Evolutionary conservation across 2,797 vertebrate genomes (phyloP), one percentile per base, ranked within the genome.

Genomic region (Geotria australis): DNA sequence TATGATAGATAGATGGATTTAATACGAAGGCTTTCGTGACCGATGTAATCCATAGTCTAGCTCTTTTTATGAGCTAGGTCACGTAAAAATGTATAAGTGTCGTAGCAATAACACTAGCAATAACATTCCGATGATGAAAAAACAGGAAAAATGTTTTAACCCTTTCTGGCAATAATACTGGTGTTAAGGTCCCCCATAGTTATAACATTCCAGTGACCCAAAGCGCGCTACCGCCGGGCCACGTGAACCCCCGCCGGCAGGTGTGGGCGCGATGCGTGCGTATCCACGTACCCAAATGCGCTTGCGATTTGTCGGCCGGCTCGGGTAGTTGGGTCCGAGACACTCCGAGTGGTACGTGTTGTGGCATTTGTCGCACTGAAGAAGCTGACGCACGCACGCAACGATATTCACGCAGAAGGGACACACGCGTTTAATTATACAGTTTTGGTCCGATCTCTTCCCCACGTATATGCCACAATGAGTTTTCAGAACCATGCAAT

Each of bases 341-440:
- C 91, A 99, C 83, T 98, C 91, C 5, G 89, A 88, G 79, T 99
- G 91, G 78, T 88, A 99, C 78, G 85, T 93, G 79, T 96, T 98
- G 73, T 80, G 84, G 83, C 91, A 99, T 81, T 95, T 98, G 71
- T 85, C 81, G 65, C 91, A 99, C 76, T 99, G 85, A 66, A 99
- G 77, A 70, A 98, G 73, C 70, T 89, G 15, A n/a, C 49, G 53
- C 49, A 53, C 49, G 7, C 9, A 9, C 9, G 9, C n/a, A 55
- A 7, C 15, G 48, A 51, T 11, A 51, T 15, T 11, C 48, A 51
- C 48, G 15, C 15, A 11, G 11, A 51, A 38, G 11, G 15, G 15
- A 51, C 15, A 51, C 48, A 51, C 48, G 5, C 24, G 24, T 38
- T n/a, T 5, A 38, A 38, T 38, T 5, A 38, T 4, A 38, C 38